Percentiles rank a stretch among this genome's conserved stretches.
Evolutionary conservation across 37 sponge, comb jelly and placozoan genomes (phyloP).

Genomic region (Halisarca cf. caerulea): DNA sequence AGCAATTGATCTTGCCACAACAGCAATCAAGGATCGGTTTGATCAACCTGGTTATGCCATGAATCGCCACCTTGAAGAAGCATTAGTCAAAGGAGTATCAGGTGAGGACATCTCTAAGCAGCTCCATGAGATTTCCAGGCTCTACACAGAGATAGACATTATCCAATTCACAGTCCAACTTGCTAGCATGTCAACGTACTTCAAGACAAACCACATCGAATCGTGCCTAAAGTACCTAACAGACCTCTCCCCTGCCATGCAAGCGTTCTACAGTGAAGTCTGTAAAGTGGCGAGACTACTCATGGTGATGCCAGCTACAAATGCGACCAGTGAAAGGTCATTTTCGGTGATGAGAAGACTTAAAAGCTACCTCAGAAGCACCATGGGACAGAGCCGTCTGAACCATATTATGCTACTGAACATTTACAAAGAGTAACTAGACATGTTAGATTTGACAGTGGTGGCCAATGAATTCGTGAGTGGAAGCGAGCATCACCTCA

Average conservation of each 20-base stretch:
- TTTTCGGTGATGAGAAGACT: too few species aligned
- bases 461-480: slow-evolving; percentile 67
- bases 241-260: slow-evolving; percentile 30
- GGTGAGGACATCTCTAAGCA: slow-evolving; percentile 11
- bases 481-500: slow-evolving; percentile 55
- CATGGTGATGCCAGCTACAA: slow-evolving; percentile 49
- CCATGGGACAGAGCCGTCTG: slow-evolving; percentile 43
- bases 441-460: slow-evolving; percentile 32
- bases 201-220: not conserved
- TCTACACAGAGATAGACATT: slow-evolving; percentile 32
- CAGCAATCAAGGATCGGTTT: slow-evolving; percentile 41
- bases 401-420: slow-evolving; percentile 54
- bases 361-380: slow-evolving; percentile 60
- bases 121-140: not conserved
- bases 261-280: slow-evolving; percentile 46
- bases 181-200: slow-evolving; percentile 1
- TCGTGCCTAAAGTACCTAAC: slow-evolving; percentile 28
- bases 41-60: slow-evolving; percentile 57
- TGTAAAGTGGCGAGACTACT: slow-evolving; percentile 34
- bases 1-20: slow-evolving; percentile 54
- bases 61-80: slow-evolving; percentile 37
- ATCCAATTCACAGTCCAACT: slow-evolving; percentile 24
- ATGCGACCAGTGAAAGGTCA: slow-evolving; percentile 55
- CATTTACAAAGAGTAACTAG: slow-evolving; percentile 61
- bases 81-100: slow-evolving; percentile 33